phyloP scores from a whole-genome alignment of 2,888 invertebrate genomes.

The Ochropleura leucogaster region DNA sequence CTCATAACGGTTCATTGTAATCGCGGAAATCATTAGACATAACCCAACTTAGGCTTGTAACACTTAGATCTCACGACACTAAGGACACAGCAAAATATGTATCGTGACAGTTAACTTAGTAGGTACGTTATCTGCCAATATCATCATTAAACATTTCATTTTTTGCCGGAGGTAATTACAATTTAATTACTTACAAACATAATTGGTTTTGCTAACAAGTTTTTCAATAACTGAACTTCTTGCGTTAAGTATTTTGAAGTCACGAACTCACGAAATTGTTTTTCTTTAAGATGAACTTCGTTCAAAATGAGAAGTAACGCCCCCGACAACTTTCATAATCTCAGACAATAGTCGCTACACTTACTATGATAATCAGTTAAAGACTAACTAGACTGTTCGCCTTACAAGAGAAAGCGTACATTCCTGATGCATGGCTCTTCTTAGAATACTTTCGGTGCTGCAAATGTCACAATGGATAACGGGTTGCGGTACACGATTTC shows the following conservation, averaged over 20 bases:
- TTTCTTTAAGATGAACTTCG: slow-evolving; percentile 32
- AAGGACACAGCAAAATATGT: slow-evolving; percentile 31
- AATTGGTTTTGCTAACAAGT: slow-evolving; percentile 47
- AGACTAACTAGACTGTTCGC: slow-evolving; percentile 84
- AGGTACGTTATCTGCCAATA: slow-evolving; percentile 24
- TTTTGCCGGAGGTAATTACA: slow-evolving; percentile 45
- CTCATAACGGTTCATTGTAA: slow-evolving; percentile 85
- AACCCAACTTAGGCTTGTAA: slow-evolving; percentile 49
- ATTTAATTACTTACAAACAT: slow-evolving; percentile 14
- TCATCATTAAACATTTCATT: slow-evolving; percentile 17
- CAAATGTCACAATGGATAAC: slow-evolving; percentile 88
- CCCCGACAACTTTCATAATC: slow-evolving; percentile 80
- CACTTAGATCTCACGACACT: slow-evolving; percentile 62
- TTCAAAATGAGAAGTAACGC: slow-evolving; percentile 58
- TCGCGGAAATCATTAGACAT: slow-evolving; percentile 81
- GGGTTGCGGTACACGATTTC: slow-evolving; percentile 78
- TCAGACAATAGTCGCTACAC: slow-evolving; percentile 83
- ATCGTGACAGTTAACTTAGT: slow-evolving; percentile 35
- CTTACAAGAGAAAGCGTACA: slow-evolving; percentile 86
- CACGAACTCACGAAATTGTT: slow-evolving; percentile 50
- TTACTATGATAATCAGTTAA: slow-evolving; percentile 88
- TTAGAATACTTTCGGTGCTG: slow-evolving; percentile 85
- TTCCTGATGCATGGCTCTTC: slow-evolving; percentile 82
- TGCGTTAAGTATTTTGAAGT: slow-evolving; percentile 44
- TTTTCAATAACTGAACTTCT: slow-evolving; percentile 44